Conservation (phyloP, 2,888 invertebrate species). For the Mayetiola destructor region DNA sequence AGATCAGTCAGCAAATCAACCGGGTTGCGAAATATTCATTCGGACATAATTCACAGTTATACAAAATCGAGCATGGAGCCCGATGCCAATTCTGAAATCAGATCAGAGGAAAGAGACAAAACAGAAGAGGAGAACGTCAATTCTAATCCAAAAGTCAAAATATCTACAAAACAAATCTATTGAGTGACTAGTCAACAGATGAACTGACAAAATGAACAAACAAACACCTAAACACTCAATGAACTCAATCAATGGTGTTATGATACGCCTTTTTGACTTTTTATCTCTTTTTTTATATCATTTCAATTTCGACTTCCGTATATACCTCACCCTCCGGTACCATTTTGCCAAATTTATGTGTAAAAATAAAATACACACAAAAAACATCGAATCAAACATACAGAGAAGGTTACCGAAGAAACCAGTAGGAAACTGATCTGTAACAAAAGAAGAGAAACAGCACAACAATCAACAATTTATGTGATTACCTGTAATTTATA, state of each 20-base stretch:
- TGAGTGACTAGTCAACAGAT: background rate
- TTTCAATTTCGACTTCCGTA: background rate
- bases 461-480: slow-evolving; percentile 9
- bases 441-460: background rate
- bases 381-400: no score
- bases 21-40: no score
- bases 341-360: slow-evolving; percentile 9
- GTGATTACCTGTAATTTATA: slow-evolving; percentile 14
- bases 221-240: background rate
- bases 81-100: no score
- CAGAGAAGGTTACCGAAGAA: no score
- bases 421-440: background rate
- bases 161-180: slow-evolving; percentile 1
- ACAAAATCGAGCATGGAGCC: no score
- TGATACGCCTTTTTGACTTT: slow-evolving; percentile 13
- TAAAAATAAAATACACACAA: no score
- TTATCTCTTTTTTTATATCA: background rate
- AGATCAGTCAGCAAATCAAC: no score
- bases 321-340: no score
- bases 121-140: background rate
- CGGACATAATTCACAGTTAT: no score
- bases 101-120: background rate
- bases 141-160: slow-evolving; percentile 10
- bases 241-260: slow-evolving; percentile 3
- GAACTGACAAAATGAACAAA: background rate